A percentile compares a stretch with the other conserved stretches of the same genome.
These are phyloP conservation scores for Dipodomys ordii DNA, from an alignment of 2,113 vertebrate genomes.

Conservation along the genomic window DNA sequence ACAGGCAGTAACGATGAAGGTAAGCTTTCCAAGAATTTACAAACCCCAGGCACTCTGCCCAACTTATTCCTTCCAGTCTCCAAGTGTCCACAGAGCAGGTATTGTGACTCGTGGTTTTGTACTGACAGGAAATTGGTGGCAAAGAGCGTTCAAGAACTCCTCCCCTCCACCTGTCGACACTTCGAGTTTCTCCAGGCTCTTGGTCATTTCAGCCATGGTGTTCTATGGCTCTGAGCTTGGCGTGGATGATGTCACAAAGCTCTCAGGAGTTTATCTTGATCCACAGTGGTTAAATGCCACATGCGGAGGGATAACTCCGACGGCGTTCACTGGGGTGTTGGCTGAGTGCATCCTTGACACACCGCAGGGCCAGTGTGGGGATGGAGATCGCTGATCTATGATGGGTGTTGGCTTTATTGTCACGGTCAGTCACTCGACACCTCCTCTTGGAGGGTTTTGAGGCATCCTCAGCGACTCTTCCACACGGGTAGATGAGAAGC, in stretches of 20 bases:
- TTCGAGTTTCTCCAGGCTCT: neutral
- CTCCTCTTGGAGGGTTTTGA: neutral
- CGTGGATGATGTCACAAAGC: neutral
- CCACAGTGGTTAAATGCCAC: neutral
- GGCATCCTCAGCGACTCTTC: neutral
- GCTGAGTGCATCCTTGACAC: neutral
- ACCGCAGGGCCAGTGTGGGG: neutral
- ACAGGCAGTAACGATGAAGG: neutral
- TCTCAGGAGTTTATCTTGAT: neutral
- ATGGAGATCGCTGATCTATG: neutral
- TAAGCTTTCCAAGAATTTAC: neutral
- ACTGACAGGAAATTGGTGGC: neutral
- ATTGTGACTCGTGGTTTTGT: neutral
- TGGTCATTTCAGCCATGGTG: neutral
- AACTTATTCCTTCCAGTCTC: neutral
- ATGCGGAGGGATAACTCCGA: neutral
- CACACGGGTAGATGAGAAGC: neutral
- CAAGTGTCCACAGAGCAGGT: neutral
- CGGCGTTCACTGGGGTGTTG: neutral
- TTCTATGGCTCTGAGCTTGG: neutral
- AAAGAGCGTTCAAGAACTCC: neutral
- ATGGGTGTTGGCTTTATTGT: neutral
- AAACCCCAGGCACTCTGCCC: neutral
- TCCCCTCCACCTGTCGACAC: neutral
- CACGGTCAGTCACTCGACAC: neutral